These are phyloP conservation scores for Spodoptera littoralis DNA, from an alignment of 2,888 invertebrate genomes.

Conservation along the genomic window DNA sequence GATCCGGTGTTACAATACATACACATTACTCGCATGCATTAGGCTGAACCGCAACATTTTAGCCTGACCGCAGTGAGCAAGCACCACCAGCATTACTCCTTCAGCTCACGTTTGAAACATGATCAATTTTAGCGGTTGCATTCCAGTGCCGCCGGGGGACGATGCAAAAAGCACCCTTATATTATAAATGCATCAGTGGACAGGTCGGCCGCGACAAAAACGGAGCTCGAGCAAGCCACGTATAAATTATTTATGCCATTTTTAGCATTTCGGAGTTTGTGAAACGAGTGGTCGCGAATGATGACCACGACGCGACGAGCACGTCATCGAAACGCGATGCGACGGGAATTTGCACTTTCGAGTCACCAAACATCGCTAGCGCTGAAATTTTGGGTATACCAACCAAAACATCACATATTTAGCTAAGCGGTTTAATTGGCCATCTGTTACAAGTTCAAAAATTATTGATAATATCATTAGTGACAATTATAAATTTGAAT, in stretches of 20 bases:
- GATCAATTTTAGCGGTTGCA: slow-evolving; percentile 89
- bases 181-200: slow-evolving; percentile 89
- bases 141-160: slow-evolving; percentile 82
- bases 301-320: slow-evolving; percentile 59
- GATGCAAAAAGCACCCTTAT: slow-evolving; percentile 88
- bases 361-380: slow-evolving; percentile 30
- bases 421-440: too few species aligned
- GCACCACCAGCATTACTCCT: slow-evolving; percentile 73
- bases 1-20: slow-evolving; percentile 43
- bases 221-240: slow-evolving; percentile 79
- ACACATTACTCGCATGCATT: slow-evolving; percentile 54
- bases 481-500: slow-evolving; percentile 11
- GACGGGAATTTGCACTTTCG: slow-evolving; percentile 52
- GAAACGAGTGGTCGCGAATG: slow-evolving; percentile 70
- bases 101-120: slow-evolving; percentile 86
- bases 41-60: slow-evolving; percentile 61
- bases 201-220: slow-evolving; percentile 87
- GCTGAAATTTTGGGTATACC: slow-evolving; percentile 32
- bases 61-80: slow-evolving; percentile 56
- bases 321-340: slow-evolving; percentile 60
- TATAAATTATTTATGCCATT: slow-evolving; percentile 89
- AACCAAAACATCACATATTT: background rate
- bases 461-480: background rate
- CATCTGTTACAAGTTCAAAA: too few species aligned
- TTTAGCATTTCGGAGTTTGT: slow-evolving; percentile 87